These are phyloP conservation scores for Rhombomys opimus DNA, from an alignment of 2,113 vertebrate genomes.

Conservation along the genomic window DNA sequence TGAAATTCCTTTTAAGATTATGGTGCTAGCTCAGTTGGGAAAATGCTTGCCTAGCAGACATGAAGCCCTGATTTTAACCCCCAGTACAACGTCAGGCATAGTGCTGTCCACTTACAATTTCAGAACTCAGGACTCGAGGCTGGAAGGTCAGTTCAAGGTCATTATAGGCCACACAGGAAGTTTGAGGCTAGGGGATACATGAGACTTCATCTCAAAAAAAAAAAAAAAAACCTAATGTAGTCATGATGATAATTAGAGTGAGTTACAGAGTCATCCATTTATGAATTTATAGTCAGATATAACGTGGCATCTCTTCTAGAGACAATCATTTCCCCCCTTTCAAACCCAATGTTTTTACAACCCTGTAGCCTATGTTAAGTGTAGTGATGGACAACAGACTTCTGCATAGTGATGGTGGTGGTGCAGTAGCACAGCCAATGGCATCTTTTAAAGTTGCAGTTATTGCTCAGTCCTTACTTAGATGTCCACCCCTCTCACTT, in stretches of 20 bases:
- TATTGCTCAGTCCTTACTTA: rapidly evolving
- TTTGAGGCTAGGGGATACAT: not conserved
- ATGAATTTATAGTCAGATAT: not conserved
- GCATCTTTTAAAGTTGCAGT: not conserved
- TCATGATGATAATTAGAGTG: not conserved
- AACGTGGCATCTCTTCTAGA: not conserved
- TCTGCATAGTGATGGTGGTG: not conserved
- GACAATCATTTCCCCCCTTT: not conserved
- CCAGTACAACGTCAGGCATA: not conserved
- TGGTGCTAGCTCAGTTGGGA: not conserved
- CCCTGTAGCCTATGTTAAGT: not conserved
- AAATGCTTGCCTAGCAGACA: not conserved
- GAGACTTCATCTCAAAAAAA: not conserved
- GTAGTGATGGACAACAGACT: no score
- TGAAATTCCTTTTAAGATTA: not conserved
- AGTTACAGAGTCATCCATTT: not conserved
- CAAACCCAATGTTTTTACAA: not conserved
- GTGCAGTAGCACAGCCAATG: not conserved
- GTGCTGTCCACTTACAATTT: not conserved
- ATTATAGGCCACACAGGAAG: not conserved
- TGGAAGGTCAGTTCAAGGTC: not conserved
- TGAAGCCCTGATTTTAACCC: not conserved
- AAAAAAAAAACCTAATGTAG: not conserved
- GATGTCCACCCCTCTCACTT: no score
- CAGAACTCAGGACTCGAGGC: not conserved